Evolutionary conservation across 2,797 vertebrate genomes (phyloP).

Genomic region (Muraenolepis orangiensis): DNA sequence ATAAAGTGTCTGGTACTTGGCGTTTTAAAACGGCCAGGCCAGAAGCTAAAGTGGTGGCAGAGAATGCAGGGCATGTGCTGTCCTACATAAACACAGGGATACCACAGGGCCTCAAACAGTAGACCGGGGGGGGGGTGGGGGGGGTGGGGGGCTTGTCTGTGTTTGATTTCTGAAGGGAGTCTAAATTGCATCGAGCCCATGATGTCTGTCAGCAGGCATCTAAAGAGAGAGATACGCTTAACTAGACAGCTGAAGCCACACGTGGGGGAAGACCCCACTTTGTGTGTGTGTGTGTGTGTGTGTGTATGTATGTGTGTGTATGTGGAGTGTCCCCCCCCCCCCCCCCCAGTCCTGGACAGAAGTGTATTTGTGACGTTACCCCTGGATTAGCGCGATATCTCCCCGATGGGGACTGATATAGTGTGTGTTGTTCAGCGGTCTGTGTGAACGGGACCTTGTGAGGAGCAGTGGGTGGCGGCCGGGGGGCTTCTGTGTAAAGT

Average conservation of each 20-base stretch:
- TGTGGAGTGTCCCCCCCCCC: not conserved
- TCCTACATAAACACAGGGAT: not conserved
- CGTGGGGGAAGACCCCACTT: constrained; percentile 5
- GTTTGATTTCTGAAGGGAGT: not conserved
- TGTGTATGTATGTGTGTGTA: constrained; percentile 16
- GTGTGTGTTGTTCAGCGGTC: not conserved
- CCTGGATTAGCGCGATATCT: constrained; percentile 32
- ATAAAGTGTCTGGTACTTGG: no score
- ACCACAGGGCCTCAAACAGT: not conserved
- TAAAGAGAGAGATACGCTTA: constrained; percentile 10
- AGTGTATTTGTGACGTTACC: constrained; percentile 31
- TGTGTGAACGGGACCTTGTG: constrained; percentile 14
- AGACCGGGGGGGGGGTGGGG: not conserved
- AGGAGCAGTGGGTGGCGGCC: no score
- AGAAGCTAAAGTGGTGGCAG: not conserved
- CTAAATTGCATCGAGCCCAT: constrained; percentile 16
- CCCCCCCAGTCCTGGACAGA: constrained; percentile 27
- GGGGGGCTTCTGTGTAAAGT: constrained; percentile 27
- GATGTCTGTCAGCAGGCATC: constrained; percentile 20
- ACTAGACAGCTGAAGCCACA: constrained; percentile 43
- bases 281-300: constrained; percentile 7
- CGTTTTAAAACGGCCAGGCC: not conserved
- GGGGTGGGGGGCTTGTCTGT: not conserved
- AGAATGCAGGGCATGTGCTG: not conserved
- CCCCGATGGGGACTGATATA: constrained; percentile 1